Evolutionary conservation across 2,888 invertebrate species (phyloP), one percentile per base, ranked within the genome.

Genomic region (Yponomeuta malinellus): DNA sequence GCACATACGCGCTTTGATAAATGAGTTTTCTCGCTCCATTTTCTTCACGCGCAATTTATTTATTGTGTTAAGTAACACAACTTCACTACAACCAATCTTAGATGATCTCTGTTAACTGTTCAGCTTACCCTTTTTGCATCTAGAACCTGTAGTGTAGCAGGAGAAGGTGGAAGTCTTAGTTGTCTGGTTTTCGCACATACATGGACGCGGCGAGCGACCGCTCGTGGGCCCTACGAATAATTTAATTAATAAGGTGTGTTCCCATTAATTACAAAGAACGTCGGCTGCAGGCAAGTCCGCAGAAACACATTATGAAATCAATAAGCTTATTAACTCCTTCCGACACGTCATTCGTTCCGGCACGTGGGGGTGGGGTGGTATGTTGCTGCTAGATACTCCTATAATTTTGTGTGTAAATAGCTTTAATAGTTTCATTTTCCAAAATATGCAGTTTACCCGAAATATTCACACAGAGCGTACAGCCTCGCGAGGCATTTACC

Each of bases 181-280:
- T 82, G 29, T 72, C 65, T 88, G 89, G 88, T 79, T 78, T 79
- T 78, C 76, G 77, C 81, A 73, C 82, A 81, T 85, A 86, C 84
- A 69, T 33, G 37, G 31, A 9, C 33, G 37, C 1, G 63, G 85
- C 86, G 85, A 85, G 74, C 76, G 79, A 75, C 80, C 81, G 85
- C 86, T 85, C 83, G 83, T 84, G 83, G 81, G 87, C 86, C 85
- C 87, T 88, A 86, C 79, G 83, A 85, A 88, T 92, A 91, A 92
- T 91, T 90, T 89, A 90, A 91, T 92, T 91, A 86, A 91, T 89
- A 90, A 91, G 91, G 91, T 92, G 91, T 92, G 92, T 89, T 90
- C 84, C 80, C 88, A 87, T 90, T 90, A 91, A 91, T 92, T 89
- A 91, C 73, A 72, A 91, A 89, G 90, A 89, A 90, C 86, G 91